phyloP scores from a whole-genome alignment of 1,140 invertebrate species.

The Pachyrhynchus sulphureomaculatus region DNA sequence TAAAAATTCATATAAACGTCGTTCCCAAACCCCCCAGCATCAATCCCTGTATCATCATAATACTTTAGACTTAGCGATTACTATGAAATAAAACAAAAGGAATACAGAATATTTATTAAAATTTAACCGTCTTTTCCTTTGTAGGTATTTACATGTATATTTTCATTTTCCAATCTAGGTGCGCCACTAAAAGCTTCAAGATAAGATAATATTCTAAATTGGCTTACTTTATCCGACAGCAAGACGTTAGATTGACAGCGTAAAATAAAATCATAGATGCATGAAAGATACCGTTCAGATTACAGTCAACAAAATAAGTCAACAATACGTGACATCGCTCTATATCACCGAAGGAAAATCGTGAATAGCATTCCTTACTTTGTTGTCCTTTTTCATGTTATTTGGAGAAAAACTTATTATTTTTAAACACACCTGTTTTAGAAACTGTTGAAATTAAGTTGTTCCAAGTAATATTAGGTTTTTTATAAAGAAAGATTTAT shows the following conservation, averaged over 20 bases:
- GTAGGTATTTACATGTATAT: neutral
- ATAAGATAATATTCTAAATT: constrained; percentile 18
- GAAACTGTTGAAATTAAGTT: too few relatives aligned
- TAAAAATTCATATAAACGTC: too few relatives aligned
- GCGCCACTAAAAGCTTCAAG: constrained; percentile 11
- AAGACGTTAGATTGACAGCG: constrained; percentile 1
- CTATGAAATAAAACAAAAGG: too few relatives aligned
- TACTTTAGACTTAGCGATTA: too few relatives aligned
- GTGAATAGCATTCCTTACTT: too few relatives aligned
- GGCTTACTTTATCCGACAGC: constrained; percentile 14
- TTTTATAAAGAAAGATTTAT: too few relatives aligned
- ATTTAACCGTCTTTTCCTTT: too few relatives aligned
- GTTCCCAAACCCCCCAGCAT: too few relatives aligned
- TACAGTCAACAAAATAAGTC: constrained; percentile 13
- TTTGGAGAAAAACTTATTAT: neutral
- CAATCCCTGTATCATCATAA: too few relatives aligned
- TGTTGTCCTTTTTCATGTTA: neutral
- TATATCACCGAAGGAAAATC: neutral
- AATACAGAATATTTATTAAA: too few relatives aligned
- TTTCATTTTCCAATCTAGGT: constrained; percentile 1
- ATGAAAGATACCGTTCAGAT: constrained; percentile 13
- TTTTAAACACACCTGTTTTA: too few relatives aligned
- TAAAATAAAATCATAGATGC: constrained; percentile 19
- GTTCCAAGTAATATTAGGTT: too few relatives aligned
- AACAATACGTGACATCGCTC: constrained; percentile 16